phyloP scores from a whole-genome alignment of 1,140 invertebrate species.

The Ladona fulva region DNA sequence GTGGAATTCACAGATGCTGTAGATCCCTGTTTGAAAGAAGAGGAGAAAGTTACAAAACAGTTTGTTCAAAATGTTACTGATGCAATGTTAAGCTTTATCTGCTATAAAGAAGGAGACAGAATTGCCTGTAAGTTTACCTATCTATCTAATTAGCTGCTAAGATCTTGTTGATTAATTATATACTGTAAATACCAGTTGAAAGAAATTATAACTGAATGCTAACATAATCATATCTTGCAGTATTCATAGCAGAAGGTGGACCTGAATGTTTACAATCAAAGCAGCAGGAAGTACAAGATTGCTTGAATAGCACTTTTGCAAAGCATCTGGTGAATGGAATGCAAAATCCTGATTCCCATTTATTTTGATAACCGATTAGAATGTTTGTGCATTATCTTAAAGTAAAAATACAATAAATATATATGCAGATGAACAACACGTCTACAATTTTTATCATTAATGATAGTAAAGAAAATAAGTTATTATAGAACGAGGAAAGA shows the following conservation, averaged over 20 bases:
- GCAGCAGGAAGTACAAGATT: conserved; percentile 48
- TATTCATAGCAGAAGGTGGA: conserved; percentile 68
- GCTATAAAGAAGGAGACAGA: conserved; percentile 67
- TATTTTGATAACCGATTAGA: background rate
- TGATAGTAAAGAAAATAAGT: too few species aligned
- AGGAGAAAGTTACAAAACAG: conserved; percentile 47
- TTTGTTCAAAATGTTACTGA: conserved; percentile 53
- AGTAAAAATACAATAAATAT: too few species aligned
- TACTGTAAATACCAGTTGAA: background rate
- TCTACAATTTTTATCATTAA: too few species aligned
- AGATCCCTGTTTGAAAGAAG: conserved; percentile 50
- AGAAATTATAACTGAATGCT: background rate
- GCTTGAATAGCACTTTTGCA: conserved; percentile 50
- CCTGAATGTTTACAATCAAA: conserved; percentile 58
- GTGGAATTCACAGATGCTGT: conserved; percentile 46
- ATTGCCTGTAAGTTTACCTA: conserved; percentile 63
- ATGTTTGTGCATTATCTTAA: too few species aligned
- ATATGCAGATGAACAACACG: too few species aligned
- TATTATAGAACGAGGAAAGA: too few species aligned
- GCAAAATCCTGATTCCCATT: background rate
- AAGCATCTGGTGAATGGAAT: conserved; percentile 22
- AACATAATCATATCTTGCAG: conserved; percentile 41
- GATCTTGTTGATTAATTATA: background rate
- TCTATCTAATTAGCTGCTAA: background rate
- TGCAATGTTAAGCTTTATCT: conserved; percentile 57